Evolutionary conservation across 2,113 vertebrate species (phyloP).

Genomic region (Cairina moschata): DNA sequence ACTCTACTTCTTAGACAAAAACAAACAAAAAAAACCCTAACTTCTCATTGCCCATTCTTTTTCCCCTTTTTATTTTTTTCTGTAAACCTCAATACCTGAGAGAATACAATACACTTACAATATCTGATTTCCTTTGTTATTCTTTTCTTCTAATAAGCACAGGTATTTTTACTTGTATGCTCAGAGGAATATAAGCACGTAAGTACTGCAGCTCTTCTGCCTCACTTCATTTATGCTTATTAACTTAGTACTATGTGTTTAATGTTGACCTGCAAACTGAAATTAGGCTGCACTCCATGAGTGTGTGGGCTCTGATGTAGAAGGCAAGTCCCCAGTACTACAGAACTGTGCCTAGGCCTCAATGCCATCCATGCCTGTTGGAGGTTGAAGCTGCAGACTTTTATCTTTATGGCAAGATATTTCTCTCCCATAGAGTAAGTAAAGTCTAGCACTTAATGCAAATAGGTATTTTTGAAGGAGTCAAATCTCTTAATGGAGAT

Average conservation of each 20-base stretch:
- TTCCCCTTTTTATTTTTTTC: rapidly evolving
- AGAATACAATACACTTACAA: no score
- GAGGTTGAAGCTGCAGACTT: not conserved
- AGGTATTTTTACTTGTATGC: not conserved
- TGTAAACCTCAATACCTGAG: not conserved
- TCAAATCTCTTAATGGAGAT: not conserved
- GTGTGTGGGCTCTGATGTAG: not conserved
- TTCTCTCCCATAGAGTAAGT: not conserved
- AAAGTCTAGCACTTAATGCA: not conserved
- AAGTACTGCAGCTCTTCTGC: not conserved
- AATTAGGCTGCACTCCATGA: not conserved
- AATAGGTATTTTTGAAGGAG: not conserved
- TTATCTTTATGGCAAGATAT: not conserved
- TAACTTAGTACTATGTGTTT: not conserved
- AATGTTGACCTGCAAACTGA: not conserved
- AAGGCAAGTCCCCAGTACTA: rapidly evolving
- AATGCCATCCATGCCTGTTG: not conserved
- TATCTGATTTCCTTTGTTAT: not conserved
- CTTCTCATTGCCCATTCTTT: not conserved
- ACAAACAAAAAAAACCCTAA: not conserved
- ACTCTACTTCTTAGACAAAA: not conserved
- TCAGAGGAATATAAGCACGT: not conserved
- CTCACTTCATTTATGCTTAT: not conserved
- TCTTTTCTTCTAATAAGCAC: not conserved
- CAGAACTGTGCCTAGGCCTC: not conserved